Percentiles rank a stretch among this genome's conserved stretches.
Conservation (phyloP, 2,888 invertebrate species). For the Ophraella communa region DNA sequence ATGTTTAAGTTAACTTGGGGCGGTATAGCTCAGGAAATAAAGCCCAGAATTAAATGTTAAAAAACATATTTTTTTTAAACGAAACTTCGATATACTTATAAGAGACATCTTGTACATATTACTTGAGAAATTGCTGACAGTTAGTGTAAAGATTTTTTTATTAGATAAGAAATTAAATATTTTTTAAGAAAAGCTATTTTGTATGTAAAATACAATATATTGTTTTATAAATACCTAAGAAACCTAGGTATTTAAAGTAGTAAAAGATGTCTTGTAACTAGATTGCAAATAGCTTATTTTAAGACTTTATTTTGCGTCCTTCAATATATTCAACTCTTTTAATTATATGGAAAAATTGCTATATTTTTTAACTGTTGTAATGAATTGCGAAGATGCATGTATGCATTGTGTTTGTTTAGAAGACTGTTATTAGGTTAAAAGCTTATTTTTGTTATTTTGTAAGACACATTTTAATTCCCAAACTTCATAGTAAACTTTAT, state of each 20-base stretch:
- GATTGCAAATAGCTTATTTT: no score
- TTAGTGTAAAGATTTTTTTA: no score
- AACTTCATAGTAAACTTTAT: no score
- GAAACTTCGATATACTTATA: slow-evolving; percentile 1
- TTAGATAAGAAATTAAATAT: no score
- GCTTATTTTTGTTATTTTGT: background rate
- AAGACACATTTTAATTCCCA: background rate
- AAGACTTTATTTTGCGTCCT: no score
- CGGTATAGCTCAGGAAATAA: slow-evolving; percentile 89
- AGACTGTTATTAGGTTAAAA: background rate
- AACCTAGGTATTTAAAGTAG: no score
- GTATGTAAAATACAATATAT: background rate
- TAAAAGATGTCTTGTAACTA: no score
- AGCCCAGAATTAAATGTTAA: slow-evolving; percentile 74
- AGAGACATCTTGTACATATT: background rate
- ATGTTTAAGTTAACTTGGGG: slow-evolving; percentile 94
- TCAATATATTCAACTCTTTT: background rate
- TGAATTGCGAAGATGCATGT: background rate
- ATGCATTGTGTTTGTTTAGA: background rate
- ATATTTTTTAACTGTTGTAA: background rate
- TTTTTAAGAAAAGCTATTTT: background rate
- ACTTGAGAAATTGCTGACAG: background rate
- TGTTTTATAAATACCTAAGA: no score
- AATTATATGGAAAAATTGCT: background rate
- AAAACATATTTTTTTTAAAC: background rate